Base-by-base conservation (phyloP, 2,888 invertebrate species). In the Allophyes oxyacanthae region DNA sequence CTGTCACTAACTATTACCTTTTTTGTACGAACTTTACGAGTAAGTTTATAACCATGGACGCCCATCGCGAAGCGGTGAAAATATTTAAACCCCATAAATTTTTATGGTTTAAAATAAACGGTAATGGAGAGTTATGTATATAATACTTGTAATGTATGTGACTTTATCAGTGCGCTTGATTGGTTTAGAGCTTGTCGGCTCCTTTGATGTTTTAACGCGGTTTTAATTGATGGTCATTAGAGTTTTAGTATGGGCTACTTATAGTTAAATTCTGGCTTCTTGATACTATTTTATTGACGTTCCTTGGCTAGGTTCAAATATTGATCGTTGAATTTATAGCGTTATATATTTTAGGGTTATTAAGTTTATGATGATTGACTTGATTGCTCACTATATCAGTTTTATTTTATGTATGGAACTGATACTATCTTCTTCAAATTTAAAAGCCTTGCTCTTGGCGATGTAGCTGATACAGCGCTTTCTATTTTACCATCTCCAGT, bases 51-150 rank as follows among this genome's bases (percentile, higher is more conserved):
- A 64, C 64, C 62, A 55, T 38, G 59, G 49, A 73, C 83, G 81
- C 83, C 85, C 81, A 84, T 83, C 78, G 75, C 75, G 72, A 76
- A 84, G 82, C 83, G 82, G 83, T 86, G 84, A 86, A 88, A 88
- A 89, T 89, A 90, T 90, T 91, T 89, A 89, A 86, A 85, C 82
- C 81, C 86, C 76, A 86, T 90, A 87, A 87, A 83, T 83, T 86
- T 90, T 90, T 90, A 90, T 85, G 82, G 84, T 79, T 78, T 68
- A 69, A 78, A 83, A 84, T 83, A 85, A 82, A 85, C 82, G 83
- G 83, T 89, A 86, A 85, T 88, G 84, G 68, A 60, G 57, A 76
- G 55, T 60, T 69, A 72, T 76, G 84, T 87, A 85, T 87, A 87
- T 65, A 72, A 88, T 85, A 77, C 73, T 75, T 76, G 79, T 84